Evolutionary conservation across 2,888 invertebrate species (phyloP).

Genomic region (Caenorhabditis wallacei): DNA sequence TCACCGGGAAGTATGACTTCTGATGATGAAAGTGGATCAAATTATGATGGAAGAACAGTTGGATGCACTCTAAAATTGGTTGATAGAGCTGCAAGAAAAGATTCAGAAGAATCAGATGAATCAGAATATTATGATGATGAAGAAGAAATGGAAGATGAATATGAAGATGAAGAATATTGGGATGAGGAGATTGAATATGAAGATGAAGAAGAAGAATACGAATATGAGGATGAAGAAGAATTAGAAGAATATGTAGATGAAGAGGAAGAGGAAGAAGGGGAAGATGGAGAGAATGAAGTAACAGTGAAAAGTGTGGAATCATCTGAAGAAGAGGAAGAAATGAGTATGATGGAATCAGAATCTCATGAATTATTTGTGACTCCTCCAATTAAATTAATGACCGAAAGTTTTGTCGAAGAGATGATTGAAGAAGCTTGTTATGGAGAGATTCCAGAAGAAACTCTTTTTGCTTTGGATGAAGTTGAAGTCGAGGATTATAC

Average conservation of each 20-base stretch:
- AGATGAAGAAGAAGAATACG: slow-evolving; percentile 63
- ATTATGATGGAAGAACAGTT: slow-evolving; percentile 72
- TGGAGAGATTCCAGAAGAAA: slow-evolving; percentile 60
- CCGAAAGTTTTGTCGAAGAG: slow-evolving; percentile 59
- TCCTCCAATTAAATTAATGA: slow-evolving; percentile 48
- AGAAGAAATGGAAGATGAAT: slow-evolving; percentile 52
- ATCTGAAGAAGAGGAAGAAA: slow-evolving; percentile 36
- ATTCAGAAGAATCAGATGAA: slow-evolving; percentile 72
- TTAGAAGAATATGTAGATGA: slow-evolving; percentile 51
- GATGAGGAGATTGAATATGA: slow-evolving; percentile 74
- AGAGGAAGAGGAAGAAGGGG: slow-evolving; percentile 59
- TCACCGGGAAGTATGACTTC: slow-evolving; percentile 71
- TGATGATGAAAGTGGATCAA: slow-evolving; percentile 65
- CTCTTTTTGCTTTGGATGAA: slow-evolving; percentile 45
- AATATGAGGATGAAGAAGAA: slow-evolving; percentile 64
- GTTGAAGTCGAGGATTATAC: slow-evolving; percentile 62
- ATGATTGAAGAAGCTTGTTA: slow-evolving; percentile 58
- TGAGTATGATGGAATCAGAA: slow-evolving; percentile 32
- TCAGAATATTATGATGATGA: slow-evolving; percentile 71
- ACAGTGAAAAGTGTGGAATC: slow-evolving; percentile 46
- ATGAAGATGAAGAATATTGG: slow-evolving; percentile 75
- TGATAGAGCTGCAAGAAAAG: slow-evolving; percentile 76
- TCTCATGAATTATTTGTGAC: slow-evolving; percentile 33
- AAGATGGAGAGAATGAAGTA: slow-evolving; percentile 65
- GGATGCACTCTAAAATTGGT: slow-evolving; percentile 80